Base-by-base conservation (phyloP, 1,140 invertebrate species). In the Papilio aristodemus region DNA sequence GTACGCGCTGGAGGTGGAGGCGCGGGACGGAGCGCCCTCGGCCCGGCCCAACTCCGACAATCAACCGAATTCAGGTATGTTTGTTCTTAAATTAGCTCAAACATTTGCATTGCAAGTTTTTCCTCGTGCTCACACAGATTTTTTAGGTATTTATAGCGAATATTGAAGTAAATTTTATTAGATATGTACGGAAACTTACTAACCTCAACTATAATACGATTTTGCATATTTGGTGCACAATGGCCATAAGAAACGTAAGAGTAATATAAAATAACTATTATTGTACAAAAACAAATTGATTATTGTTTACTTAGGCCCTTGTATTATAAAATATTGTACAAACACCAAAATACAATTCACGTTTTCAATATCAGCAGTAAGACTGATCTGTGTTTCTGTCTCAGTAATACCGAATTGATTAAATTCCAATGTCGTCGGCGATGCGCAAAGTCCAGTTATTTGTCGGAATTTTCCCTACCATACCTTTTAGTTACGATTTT, bases 1-100 rank as follows among this genome's bases (percentile, higher is more conserved):
- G 32, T 99, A 98, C 90, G 97, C 97, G 9, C 91, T 99, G 75
- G 97, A 98, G 84, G 97, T 99, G 69, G 97, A 97, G 84, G 98
- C 97, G 0, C 93, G 97, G 58, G 98, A 99, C 89, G 97, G 97
- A 54, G 96, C 97, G 67, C 96, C 97, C 9, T 98, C 97, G 1
- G 97, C 97, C 14, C 92, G 97, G 71, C 97, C 97, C 1, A 98
- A 98, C 86, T 96, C 96, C 80, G 95, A 96, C 80, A 96, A 95
- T 78, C 94, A 97, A 86, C 97, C 97, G 25, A 98, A 98, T 93
- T 97, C 97, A 93, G 97, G 97, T 98, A 91, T 91, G 95, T 93
- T 43, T 60, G 38, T 22, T 27, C 14, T 43, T 11, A 38, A 27
- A 17, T 32, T 36, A 32, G 6, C 4, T 10, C 4, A 63, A 22